A percentile compares a stretch with the other conserved stretches of the same genome.
Conservation (phyloP, 2,888 invertebrate genomes). For the Dynastes grantii region DNA sequence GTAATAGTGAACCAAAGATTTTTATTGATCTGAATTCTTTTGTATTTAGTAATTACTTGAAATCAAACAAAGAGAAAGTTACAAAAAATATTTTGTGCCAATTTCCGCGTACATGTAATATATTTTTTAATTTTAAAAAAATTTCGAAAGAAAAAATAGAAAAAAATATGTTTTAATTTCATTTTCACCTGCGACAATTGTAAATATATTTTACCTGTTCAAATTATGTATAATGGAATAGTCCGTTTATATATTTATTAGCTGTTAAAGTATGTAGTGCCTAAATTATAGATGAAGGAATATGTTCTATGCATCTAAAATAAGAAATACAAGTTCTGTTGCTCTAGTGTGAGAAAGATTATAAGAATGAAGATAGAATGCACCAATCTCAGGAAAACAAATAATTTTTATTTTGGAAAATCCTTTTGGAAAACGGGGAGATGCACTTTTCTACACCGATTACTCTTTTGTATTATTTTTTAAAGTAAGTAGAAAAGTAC, state of each 20-base stretch:
- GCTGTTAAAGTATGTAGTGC: conserved; percentile 46
- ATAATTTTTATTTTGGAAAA: conserved; percentile 3
- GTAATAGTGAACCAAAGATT: conserved; percentile 23
- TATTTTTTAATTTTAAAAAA: neutral
- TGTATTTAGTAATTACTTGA: neutral
- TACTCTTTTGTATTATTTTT: neutral
- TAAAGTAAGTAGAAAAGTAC: too few relatives aligned
- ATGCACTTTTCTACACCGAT: neutral
- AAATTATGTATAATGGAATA: neutral
- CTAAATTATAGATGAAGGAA: conserved; percentile 35
- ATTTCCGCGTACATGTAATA: conserved; percentile 24
- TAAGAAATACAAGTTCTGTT: conserved; percentile 10
- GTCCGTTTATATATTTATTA: conserved; percentile 13
- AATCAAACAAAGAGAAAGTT: neutral
- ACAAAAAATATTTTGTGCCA: conserved; percentile 25
- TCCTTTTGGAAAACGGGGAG: neutral
- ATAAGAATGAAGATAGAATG: neutral
- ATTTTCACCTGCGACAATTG: neutral
- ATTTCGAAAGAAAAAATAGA: neutral
- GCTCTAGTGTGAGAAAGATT: neutral
- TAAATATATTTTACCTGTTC: conserved; percentile 31
- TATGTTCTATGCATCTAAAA: conserved; percentile 27
- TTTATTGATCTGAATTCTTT: conserved; percentile 22
- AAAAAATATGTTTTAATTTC: too few relatives aligned
- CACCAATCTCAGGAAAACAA: conserved; percentile 25